phyloP scores from a whole-genome alignment of 2,797 vertebrate species.

The Cynodonichthys magdalenae region DNA sequence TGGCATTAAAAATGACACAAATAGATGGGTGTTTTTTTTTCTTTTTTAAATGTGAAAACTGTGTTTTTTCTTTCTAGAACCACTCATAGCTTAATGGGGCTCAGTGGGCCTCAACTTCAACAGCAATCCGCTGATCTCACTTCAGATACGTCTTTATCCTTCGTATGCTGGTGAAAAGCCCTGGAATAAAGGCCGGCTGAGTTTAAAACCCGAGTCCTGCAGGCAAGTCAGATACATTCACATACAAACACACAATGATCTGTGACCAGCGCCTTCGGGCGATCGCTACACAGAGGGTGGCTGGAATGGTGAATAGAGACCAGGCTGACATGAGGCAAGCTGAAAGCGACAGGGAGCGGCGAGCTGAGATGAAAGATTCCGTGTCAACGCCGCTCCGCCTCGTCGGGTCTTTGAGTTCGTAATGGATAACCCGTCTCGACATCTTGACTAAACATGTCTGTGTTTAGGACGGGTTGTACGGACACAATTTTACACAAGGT shows the following conservation, averaged over 20 bases:
- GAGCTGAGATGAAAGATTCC: slow-evolving; percentile 51
- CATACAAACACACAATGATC: slow-evolving; percentile 49
- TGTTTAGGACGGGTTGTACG: slow-evolving; percentile 42
- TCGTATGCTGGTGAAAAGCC: slow-evolving; percentile 33
- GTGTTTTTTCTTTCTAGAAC: slow-evolving; percentile 14
- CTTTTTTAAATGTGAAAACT: background rate
- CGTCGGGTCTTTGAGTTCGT: slow-evolving; percentile 54
- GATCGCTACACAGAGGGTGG: slow-evolving; percentile 38
- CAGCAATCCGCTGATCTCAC: slow-evolving; percentile 27
- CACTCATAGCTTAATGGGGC: slow-evolving; percentile 25
- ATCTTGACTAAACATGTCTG: slow-evolving; percentile 62
- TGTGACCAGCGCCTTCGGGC: slow-evolving; percentile 52
- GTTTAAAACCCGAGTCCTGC: slow-evolving; percentile 39
- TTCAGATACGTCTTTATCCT: slow-evolving; percentile 50
- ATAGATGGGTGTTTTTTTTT: background rate
- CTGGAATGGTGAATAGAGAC: slow-evolving; percentile 47
- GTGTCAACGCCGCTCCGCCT: slow-evolving; percentile 54
- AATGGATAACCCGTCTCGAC: slow-evolving; percentile 56
- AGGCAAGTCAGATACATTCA: slow-evolving; percentile 50
- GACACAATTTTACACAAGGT: slow-evolving; percentile 1
- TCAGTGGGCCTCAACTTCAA: slow-evolving; percentile 28
- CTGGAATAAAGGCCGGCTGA: slow-evolving; percentile 44
- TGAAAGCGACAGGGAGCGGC: slow-evolving; percentile 59
- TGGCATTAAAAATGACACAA: background rate
- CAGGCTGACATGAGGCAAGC: slow-evolving; percentile 56